Evolutionary conservation across 2,888 invertebrate species (phyloP).

Genomic region (Branchipolynoe longqiensis): DNA sequence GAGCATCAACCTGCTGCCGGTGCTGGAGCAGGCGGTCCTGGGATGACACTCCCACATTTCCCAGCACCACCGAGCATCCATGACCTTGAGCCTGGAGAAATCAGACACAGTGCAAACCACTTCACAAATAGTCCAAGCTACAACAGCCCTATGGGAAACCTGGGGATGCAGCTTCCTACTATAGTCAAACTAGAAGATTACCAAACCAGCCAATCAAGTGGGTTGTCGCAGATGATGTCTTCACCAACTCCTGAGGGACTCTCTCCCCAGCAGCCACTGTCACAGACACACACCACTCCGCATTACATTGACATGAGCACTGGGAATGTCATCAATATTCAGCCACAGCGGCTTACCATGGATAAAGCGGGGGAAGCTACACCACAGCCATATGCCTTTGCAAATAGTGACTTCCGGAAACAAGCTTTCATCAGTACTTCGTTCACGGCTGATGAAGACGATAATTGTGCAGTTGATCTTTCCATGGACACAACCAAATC

Average conservation of each 20-base stretch:
- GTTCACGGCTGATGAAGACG: conserved; percentile 18
- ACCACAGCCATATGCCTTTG: not conserved
- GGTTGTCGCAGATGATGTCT: conserved; percentile 50
- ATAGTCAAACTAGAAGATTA: conserved; percentile 44
- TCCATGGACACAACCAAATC: conserved; percentile 33
- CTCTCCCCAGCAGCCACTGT: not conserved
- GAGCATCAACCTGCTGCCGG: not conserved
- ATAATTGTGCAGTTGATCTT: conserved; percentile 32
- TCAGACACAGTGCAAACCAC: not conserved
- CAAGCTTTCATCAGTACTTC: not conserved
- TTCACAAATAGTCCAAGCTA: not conserved
- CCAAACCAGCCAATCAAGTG: not conserved
- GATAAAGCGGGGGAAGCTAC: not conserved
- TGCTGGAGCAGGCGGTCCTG: not conserved
- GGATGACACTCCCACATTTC: conserved; percentile 38
- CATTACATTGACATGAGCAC: conserved; percentile 29
- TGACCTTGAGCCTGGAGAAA: conserved; percentile 62
- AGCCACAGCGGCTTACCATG: not conserved
- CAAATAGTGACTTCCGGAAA: conserved; percentile 26
- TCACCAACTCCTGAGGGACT: not conserved
- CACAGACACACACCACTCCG: not conserved
- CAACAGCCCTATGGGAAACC: not conserved
- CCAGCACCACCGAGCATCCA: conserved; percentile 20
- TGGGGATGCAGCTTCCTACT: conserved; percentile 42
- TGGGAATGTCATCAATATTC: conserved; percentile 36